phyloP scores from a whole-genome alignment of 2,797 vertebrate species.

The Xenentodon cancila region DNA sequence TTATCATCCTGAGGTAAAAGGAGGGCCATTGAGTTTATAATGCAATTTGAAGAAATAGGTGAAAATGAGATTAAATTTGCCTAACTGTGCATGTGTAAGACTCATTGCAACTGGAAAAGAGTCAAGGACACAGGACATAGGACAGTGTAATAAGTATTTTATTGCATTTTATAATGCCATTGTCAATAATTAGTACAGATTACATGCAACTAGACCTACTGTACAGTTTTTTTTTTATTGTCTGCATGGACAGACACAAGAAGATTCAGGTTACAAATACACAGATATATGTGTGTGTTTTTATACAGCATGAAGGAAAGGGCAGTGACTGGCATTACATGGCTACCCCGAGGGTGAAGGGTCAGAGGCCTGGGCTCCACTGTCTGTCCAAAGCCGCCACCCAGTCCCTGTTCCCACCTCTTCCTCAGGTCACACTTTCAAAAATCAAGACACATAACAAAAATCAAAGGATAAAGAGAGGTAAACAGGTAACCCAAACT shows the following conservation, averaged over 20 bases:
- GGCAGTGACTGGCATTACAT: conserved; percentile 86
- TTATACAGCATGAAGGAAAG: conserved; percentile 88
- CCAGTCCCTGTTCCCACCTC: conserved; percentile 74
- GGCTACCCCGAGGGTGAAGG: conserved; percentile 78
- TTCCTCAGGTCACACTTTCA: conserved; percentile 82
- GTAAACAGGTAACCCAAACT: conserved; percentile 78
- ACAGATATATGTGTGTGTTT: conserved; percentile 89
- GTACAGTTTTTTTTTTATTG: conserved; percentile 92
- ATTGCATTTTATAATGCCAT: conserved; percentile 94
- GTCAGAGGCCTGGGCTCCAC: conserved; percentile 72
- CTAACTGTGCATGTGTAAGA: no score
- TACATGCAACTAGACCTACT: conserved; percentile 93
- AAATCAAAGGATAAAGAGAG: conserved; percentile 74
- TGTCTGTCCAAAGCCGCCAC: conserved; percentile 75
- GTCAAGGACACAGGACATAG: conserved; percentile 34
- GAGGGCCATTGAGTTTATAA: no score
- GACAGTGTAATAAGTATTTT: conserved; percentile 93
- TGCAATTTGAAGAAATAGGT: no score
- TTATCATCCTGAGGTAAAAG: no score
- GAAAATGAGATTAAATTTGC: no score
- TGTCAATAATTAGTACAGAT: conserved; percentile 95
- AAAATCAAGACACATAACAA: conserved; percentile 75
- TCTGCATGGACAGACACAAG: conserved; percentile 90
- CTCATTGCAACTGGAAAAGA: conserved; percentile 12
- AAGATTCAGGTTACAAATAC: conserved; percentile 91